A percentile compares a stretch with the other conserved stretches of the same genome.
These are phyloP conservation scores for Isurus oxyrinchus DNA, from an alignment of 2,113 vertebrate genomes.

Conservation along the genomic window DNA sequence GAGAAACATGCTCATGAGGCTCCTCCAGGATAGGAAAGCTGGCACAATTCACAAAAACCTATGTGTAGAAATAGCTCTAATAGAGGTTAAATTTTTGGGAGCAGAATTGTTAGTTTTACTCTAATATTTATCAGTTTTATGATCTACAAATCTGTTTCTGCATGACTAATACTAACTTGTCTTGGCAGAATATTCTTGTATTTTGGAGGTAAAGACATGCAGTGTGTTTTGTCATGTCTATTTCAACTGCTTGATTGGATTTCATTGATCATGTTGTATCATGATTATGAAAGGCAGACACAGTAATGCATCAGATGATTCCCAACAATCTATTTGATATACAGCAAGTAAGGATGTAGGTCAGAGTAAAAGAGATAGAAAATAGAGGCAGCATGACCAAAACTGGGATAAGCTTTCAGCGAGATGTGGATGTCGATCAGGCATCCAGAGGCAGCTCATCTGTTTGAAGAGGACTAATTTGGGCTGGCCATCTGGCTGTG, in stretches of 20 bases:
- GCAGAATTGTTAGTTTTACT: background rate
- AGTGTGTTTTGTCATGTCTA: background rate
- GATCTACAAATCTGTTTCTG: background rate
- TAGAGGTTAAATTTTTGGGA: background rate
- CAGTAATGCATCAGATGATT: background rate
- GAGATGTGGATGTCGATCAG: background rate
- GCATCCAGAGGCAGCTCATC: background rate
- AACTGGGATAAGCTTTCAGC: background rate
- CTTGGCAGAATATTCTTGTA: background rate
- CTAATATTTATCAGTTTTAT: background rate
- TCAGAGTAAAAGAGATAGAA: background rate
- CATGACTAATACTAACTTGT: background rate
- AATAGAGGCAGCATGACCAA: too few relatives aligned
- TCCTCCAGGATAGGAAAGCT: background rate
- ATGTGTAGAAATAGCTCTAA: background rate
- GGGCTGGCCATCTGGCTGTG: background rate
- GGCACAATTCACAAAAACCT: background rate
- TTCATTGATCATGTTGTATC: background rate
- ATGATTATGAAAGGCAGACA: background rate
- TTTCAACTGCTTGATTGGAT: background rate
- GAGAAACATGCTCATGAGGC: background rate
- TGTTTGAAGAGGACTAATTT: background rate
- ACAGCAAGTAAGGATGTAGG: background rate
- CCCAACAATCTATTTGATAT: background rate
- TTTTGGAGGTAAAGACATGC: background rate